Evolutionary conservation across 2,888 invertebrate species (phyloP).

Genomic region (Epinotia bilunana): DNA sequence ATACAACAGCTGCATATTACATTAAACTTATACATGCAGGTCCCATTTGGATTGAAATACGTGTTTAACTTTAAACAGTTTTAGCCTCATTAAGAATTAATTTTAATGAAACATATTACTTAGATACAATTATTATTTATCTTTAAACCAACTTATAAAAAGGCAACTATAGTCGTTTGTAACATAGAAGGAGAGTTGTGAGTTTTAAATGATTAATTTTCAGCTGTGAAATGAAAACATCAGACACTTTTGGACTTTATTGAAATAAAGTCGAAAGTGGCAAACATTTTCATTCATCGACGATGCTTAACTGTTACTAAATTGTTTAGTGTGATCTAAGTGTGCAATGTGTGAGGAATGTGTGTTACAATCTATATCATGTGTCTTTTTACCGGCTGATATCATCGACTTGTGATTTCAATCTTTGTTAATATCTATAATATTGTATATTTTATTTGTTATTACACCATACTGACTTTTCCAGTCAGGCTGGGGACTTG

Average conservation of each 20-base stretch:
- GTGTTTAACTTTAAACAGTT: no score
- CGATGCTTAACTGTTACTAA: neutral
- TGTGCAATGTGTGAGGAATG: slow-evolving; percentile 4
- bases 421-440: neutral
- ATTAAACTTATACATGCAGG: neutral
- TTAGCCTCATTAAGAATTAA: no score
- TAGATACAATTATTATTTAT: no score
- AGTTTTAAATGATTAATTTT: neutral
- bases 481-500: no score
- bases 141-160: neutral
- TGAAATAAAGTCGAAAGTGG: neutral
- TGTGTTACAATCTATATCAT: slow-evolving; percentile 7
- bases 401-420: neutral
- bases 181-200: no score
- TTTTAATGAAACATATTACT: neutral
- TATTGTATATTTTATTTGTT: no score
- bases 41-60: neutral
- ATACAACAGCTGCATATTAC: neutral
- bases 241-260: neutral
- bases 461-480: no score
- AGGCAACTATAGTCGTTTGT: no score
- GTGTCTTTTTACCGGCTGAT: neutral
- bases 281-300: no score
- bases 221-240: no score
- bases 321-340: neutral